Evolutionary conservation across 2,888 invertebrate genomes (phyloP).

Genomic region (Petrolisthes cinctipes): DNA sequence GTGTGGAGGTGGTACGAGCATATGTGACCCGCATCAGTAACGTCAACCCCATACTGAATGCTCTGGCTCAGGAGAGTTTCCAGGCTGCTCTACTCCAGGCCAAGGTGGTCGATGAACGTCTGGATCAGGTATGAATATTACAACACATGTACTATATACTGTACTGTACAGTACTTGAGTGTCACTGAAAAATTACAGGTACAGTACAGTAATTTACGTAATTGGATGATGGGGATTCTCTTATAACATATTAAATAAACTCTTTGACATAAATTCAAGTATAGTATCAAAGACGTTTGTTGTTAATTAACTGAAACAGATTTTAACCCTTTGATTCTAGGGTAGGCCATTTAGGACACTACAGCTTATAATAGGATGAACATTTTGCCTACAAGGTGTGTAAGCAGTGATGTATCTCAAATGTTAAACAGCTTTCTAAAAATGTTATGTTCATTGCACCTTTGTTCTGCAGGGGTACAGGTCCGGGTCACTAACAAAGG

Average conservation of each 20-base stretch:
- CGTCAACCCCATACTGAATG: constrained; percentile 62
- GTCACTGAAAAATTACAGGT: too few species aligned
- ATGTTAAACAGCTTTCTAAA: not conserved
- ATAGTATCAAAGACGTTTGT: too few species aligned
- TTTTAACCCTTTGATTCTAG: too few species aligned
- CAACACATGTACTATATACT: too few species aligned
- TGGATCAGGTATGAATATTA: constrained; percentile 38
- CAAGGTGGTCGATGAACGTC: constrained; percentile 47
- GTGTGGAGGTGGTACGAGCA: constrained; percentile 60
- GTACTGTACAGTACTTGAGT: too few species aligned
- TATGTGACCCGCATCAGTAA: constrained; percentile 61
- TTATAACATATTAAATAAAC: too few species aligned
- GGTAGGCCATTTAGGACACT: not conserved
- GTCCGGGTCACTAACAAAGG: constrained; percentile 48
- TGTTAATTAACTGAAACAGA: too few species aligned
- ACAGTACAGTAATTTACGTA: too few species aligned
- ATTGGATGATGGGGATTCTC: too few species aligned
- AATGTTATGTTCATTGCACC: not conserved
- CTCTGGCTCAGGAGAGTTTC: constrained; percentile 58
- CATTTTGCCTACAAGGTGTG: not conserved
- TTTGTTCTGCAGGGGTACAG: constrained; percentile 45
- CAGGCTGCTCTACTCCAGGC: constrained; percentile 56
- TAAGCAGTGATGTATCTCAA: not conserved
- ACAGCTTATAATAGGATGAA: not conserved
- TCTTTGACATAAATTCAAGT: too few species aligned